phyloP scores from a whole-genome alignment of 1,140 invertebrate genomes.

The Xylocopa sonorina region DNA sequence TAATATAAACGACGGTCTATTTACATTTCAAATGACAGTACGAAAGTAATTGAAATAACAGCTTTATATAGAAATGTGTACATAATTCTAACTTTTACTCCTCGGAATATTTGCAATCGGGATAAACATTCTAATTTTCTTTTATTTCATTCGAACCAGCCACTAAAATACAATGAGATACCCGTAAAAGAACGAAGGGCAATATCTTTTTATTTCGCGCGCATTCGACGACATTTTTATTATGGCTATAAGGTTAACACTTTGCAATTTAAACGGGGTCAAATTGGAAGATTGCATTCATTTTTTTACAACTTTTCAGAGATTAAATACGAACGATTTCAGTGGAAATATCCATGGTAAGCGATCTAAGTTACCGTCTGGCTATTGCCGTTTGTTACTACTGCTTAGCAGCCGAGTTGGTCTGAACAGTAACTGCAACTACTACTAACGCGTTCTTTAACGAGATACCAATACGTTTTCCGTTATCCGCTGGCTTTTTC shows the following conservation, averaged over 20 bases:
- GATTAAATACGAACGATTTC: slow-evolving; percentile 5
- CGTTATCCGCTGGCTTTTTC: neutral
- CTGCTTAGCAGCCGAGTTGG: neutral
- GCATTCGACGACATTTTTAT: too few relatives aligned
- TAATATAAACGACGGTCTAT: too few relatives aligned
- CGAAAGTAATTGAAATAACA: too few relatives aligned
- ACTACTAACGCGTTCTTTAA: slow-evolving; percentile 22
- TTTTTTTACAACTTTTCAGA: neutral
- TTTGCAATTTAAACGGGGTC: neutral
- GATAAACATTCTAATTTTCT: neutral
- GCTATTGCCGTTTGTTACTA: neutral
- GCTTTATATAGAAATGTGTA: too few relatives aligned
- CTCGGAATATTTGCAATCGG: neutral
- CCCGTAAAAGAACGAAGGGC: neutral
- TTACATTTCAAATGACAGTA: too few relatives aligned
- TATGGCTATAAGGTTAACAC: neutral
- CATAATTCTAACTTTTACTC: too few relatives aligned
- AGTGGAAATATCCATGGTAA: neutral
- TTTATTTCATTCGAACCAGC: too few relatives aligned
- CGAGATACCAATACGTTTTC: neutral
- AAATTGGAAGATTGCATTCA: neutral
- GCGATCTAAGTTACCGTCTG: neutral
- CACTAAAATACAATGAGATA: too few relatives aligned
- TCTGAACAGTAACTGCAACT: neutral
- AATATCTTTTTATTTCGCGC: neutral